Percentiles rank a stretch among this genome's conserved stretches.
Evolutionary conservation across 1,140 invertebrate genomes (phyloP).

Genomic region (Drosophila pandora): DNA sequence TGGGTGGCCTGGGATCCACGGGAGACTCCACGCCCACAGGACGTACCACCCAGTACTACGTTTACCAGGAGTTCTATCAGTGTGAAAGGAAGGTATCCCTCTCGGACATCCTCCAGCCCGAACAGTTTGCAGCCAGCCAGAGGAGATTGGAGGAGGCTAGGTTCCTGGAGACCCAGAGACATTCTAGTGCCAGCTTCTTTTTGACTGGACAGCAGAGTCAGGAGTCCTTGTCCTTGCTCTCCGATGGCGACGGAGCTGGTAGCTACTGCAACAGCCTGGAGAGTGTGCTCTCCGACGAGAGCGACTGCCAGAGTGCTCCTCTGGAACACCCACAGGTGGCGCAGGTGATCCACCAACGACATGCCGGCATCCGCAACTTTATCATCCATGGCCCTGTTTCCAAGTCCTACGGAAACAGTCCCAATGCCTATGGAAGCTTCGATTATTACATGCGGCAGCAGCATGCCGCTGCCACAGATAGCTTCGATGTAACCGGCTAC

Average conservation of each 20-base stretch:
- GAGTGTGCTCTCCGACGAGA: constrained; percentile 91
- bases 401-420: constrained; percentile 87
- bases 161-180: constrained; percentile 84
- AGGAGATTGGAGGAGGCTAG: constrained; percentile 71
- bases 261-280: constrained; percentile 90
- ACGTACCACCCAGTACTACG: constrained; percentile 89
- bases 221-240: constrained; percentile 91
- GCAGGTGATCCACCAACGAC: constrained; percentile 80
- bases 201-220: constrained; percentile 87
- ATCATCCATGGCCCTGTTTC: constrained; percentile 83
- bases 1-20: constrained; percentile 58
- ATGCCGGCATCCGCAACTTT: constrained; percentile 78
- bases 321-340: constrained; percentile 85
- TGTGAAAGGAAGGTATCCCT: constrained; percentile 80
- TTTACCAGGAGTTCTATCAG: constrained; percentile 85
- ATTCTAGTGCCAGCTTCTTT: constrained; percentile 88
- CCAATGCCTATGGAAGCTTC: constrained; percentile 84
- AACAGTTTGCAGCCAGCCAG: constrained; percentile 60
- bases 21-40: constrained; percentile 63
- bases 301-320: constrained; percentile 90
- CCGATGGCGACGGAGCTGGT: constrained; percentile 85
- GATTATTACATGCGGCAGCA: constrained; percentile 80
- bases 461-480: constrained; percentile 45
- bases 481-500: constrained; percentile 79
- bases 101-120: constrained; percentile 79